A percentile compares a stretch with the other conserved stretches of the same genome.
Evolutionary conservation across 2,113 vertebrate genomes (phyloP).

Genomic region (Chloebia gouldiae): DNA sequence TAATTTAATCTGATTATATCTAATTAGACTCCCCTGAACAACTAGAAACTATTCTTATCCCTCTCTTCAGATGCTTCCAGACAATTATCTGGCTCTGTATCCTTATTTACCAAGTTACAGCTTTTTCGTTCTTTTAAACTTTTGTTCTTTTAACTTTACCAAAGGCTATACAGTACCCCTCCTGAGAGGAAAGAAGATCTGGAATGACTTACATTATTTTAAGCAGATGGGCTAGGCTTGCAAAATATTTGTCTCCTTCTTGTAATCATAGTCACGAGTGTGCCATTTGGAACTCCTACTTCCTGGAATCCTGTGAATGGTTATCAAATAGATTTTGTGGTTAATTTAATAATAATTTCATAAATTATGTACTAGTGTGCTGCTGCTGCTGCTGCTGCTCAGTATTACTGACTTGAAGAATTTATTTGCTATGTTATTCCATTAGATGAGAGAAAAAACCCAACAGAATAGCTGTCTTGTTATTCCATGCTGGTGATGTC

Average conservation of each 20-base stretch:
- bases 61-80: slow-evolving; percentile 33
- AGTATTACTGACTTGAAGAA: background rate
- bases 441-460: background rate
- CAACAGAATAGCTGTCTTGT: background rate
- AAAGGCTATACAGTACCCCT: background rate
- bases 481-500: background rate
- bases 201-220: background rate
- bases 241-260: background rate
- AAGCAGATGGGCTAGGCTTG: background rate
- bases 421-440: background rate
- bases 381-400: background rate
- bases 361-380: background rate
- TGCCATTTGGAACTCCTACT: background rate
- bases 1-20: slow-evolving; percentile 33
- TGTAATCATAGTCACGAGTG: background rate
- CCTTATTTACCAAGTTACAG: slow-evolving; percentile 29
- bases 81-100: slow-evolving; percentile 22
- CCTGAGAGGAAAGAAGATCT: slow-evolving; percentile 29
- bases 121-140: slow-evolving; percentile 65
- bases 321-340: slow-evolving; percentile 11
- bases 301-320: background rate
- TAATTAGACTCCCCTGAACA: slow-evolving; percentile 32
- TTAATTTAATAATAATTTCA: background rate
- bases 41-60: slow-evolving; percentile 37
- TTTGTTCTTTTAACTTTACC: slow-evolving; percentile 55